Conservation (phyloP, 2,113 vertebrate species). For the Ictalurus punctatus region DNA sequence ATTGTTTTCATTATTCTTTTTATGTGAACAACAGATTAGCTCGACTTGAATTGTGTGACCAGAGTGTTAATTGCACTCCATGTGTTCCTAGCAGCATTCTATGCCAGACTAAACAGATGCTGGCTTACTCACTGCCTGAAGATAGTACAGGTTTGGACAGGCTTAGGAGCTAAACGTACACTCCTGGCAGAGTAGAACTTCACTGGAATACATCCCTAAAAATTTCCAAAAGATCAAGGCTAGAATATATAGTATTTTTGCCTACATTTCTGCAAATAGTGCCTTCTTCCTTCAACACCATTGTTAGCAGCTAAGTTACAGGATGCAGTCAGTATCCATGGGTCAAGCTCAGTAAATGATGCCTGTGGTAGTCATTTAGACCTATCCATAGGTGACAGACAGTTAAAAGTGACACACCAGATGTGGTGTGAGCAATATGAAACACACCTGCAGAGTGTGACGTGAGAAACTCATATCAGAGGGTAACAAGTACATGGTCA, state of each 20-base stretch:
- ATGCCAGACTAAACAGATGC: slow-evolving; percentile 39
- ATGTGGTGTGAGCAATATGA: slow-evolving; percentile 51
- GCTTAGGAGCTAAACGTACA: neutral
- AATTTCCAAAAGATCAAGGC: neutral
- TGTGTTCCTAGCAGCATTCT: slow-evolving; percentile 52
- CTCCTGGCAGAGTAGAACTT: neutral
- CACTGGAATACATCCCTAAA: neutral
- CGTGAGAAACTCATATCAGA: slow-evolving; percentile 41
- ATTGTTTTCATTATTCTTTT: slow-evolving; percentile 31
- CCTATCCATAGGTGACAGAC: slow-evolving; percentile 9
- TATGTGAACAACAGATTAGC: slow-evolving; percentile 52
- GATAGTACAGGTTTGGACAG: slow-evolving; percentile 29
- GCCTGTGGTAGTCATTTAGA: neutral
- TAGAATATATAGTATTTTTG: neutral
- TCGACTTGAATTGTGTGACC: slow-evolving; percentile 37
- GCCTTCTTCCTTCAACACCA: neutral
- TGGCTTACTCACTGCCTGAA: slow-evolving; percentile 34
- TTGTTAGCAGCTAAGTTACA: neutral
- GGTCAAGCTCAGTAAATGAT: neutral
- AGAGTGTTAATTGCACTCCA: slow-evolving; percentile 54
- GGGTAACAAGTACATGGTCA: slow-evolving; percentile 32
- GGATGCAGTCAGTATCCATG: neutral
- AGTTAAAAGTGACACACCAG: slow-evolving; percentile 25
- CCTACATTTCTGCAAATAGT: neutral
- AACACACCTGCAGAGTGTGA: slow-evolving; percentile 49